Conservation (phyloP, 2,113 vertebrate genomes). For the Benitochromis conjunctus region DNA sequence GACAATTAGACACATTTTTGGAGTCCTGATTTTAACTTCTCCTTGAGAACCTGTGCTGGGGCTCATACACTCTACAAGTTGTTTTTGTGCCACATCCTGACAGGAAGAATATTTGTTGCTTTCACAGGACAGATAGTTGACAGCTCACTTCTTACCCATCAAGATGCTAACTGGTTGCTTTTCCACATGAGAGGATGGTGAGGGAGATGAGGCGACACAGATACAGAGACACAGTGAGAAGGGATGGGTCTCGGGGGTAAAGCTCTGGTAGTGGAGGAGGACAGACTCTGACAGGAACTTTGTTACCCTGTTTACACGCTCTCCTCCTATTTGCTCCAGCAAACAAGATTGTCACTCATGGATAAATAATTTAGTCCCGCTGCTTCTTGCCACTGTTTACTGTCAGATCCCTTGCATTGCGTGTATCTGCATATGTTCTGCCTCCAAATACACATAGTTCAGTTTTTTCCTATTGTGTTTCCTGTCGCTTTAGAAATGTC, state of each 20-base stretch:
- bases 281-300: constrained; percentile 46
- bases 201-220: not conserved
- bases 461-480: constrained; percentile 24
- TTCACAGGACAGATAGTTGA: constrained; percentile 45
- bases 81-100: constrained; percentile 15
- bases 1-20: not conserved
- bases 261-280: not conserved
- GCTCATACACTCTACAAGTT: not conserved
- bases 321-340: constrained; percentile 28
- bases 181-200: constrained; percentile 17
- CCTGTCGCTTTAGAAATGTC: constrained; percentile 23
- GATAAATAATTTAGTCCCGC: constrained; percentile 47
- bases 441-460: not conserved
- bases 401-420: not conserved
- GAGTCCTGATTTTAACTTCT: not conserved
- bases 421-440: not conserved
- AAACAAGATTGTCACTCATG: constrained; percentile 14
- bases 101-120: constrained; percentile 34
- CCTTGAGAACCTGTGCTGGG: not conserved
- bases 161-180: constrained; percentile 32
- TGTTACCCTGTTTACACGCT: constrained; percentile 24
- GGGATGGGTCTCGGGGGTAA: constrained; percentile 10
- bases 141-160: constrained; percentile 31
- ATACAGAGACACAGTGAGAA: not conserved
- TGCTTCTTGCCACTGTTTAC: constrained; percentile 14